Base-by-base conservation (phyloP, 2,113 vertebrate genomes). In the Raja brachyura region DNA sequence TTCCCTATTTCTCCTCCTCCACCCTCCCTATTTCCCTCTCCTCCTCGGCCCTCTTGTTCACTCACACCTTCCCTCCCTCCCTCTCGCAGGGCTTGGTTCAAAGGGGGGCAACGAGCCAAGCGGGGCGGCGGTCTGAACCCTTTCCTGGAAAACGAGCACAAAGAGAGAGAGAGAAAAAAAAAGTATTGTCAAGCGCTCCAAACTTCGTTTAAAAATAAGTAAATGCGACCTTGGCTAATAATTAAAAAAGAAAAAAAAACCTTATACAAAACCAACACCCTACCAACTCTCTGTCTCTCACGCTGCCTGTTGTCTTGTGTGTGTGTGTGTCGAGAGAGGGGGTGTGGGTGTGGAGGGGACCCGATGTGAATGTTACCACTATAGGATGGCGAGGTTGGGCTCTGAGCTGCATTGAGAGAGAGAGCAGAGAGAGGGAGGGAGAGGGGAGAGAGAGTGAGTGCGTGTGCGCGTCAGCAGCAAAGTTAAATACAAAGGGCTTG, bases 401-500 rank as follows among this genome's bases (percentile, higher is more conserved):
- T 73, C 33, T 11, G 66, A 73, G 68, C 39, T 66, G 18, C 25
- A n/a, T n/a, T n/a, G n/a, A n/a, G n/a, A 25, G 90, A 73, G 90
- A 54, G 90, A 92, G 90, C 66, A 92, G 68, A 92, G 90, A 92
- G 90, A 54, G 90, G 33, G 90, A 48, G 39, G 3, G 39, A 3
- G 3, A 3, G 3, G 39, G 3, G 39, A 48, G 39, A 48, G 39
- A 48, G 90, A 92, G 68, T 70, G 90, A 92, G 90, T 92, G 90
- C 90, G 90, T 92, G 90, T 73, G 90, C 90, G 90, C 90, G 90
- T 92, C 90, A 92, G 90, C 90, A 92, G 31, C 68, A 92, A 92
- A 92, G 90, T 92, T 92, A 92, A 92, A 92, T 54, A 92, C 90
- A 92, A 92, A 92, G 54, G 83, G 59, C 90, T 92, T 92, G 73